Evolutionary conservation across 2,113 vertebrate genomes (phyloP).

Genomic region (Leuciscus idus): DNA sequence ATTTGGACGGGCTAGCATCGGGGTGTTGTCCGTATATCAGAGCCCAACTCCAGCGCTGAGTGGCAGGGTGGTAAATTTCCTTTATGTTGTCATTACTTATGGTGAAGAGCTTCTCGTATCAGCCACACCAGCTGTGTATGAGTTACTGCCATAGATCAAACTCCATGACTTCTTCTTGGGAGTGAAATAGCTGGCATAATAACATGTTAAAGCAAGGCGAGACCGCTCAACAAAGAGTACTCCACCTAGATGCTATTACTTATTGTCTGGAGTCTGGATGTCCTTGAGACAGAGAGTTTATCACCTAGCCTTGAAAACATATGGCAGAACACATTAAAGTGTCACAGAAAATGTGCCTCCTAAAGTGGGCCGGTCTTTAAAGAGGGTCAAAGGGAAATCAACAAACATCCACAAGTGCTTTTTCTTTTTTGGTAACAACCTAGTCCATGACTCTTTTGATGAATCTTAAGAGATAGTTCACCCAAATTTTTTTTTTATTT

Average conservation of each 20-base stretch:
- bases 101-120: constrained; percentile 42
- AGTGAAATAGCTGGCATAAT: constrained; percentile 53
- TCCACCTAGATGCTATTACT: constrained; percentile 63
- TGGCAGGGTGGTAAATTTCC: constrained; percentile 68
- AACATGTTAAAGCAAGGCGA: constrained; percentile 58
- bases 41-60: constrained; percentile 49
- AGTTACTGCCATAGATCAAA: constrained; percentile 64
- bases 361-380: constrained; percentile 22
- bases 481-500: not conserved
- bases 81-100: constrained; percentile 79
- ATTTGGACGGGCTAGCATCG: constrained; percentile 46
- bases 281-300: constrained; percentile 66
- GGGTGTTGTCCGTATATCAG: constrained; percentile 52
- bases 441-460: not conserved
- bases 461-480: not conserved
- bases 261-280: constrained; percentile 54
- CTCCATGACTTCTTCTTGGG: constrained; percentile 48
- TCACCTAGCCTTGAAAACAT: constrained; percentile 52
- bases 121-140: constrained; percentile 53
- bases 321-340: constrained; percentile 43
- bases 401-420: constrained; percentile 1
- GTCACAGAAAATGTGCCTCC: constrained; percentile 36
- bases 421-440: not conserved
- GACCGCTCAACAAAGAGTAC: constrained; percentile 43
- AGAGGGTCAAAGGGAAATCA: constrained; percentile 29